Conservation (phyloP, 2,113 vertebrate genomes). For the Entosphenus tridentatus region DNA sequence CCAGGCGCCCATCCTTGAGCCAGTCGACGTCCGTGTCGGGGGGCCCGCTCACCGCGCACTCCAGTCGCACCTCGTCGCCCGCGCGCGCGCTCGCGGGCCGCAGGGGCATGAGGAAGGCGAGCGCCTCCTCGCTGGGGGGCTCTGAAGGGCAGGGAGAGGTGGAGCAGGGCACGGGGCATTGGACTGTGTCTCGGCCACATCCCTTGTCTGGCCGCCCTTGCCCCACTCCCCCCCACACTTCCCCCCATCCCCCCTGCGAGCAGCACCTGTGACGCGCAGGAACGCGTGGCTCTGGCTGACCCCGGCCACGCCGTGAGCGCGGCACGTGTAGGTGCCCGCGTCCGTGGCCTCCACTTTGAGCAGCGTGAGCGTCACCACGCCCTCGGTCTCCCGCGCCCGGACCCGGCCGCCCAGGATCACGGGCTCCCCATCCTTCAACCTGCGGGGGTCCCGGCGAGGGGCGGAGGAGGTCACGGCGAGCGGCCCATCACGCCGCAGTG, state of each 20-base stretch:
- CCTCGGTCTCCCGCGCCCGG: slow-evolving; percentile 22
- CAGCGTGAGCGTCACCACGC: no score
- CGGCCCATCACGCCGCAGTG: not conserved
- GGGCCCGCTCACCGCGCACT: slow-evolving; percentile 65
- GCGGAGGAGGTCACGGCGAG: not conserved
- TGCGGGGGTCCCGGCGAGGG: slow-evolving; percentile 16
- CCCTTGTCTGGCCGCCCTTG: no score
- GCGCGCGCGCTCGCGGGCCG: slow-evolving; percentile 69
- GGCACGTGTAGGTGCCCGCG: not conserved
- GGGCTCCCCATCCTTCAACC: slow-evolving; percentile 73
- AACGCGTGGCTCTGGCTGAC: not conserved
- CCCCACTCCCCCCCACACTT: no score
- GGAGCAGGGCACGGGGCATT: not conserved
- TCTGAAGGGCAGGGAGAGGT: not conserved
- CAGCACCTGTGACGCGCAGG: not conserved
- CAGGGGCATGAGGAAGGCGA: slow-evolving; percentile 55
- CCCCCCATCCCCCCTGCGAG: not conserved
- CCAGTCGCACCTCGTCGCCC: slow-evolving; percentile 68
- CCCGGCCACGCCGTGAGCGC: not conserved
- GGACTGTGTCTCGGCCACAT: not conserved
- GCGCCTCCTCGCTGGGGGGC: slow-evolving; percentile 40
- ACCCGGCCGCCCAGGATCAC: slow-evolving; percentile 53
- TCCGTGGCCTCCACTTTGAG: not conserved
- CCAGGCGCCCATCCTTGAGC: slow-evolving; percentile 65
- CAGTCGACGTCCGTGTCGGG: slow-evolving; percentile 86